These are phyloP conservation scores for Barbus barbus DNA, from an alignment of 2,113 vertebrate genomes.

Conservation along the genomic window DNA sequence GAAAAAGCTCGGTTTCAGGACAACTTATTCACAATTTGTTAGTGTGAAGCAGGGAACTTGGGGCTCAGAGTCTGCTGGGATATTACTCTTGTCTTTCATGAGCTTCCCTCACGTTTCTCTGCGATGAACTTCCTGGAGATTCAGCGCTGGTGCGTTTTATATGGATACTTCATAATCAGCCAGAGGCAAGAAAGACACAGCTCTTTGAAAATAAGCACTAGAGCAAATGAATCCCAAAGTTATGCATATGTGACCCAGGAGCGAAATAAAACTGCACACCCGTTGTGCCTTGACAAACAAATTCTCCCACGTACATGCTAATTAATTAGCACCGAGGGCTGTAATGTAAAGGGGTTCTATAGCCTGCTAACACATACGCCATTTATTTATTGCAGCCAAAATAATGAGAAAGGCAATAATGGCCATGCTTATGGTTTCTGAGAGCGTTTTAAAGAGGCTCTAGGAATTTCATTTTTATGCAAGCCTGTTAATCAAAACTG, in stretches of 20 bases:
- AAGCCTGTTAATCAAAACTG: slow-evolving; percentile 17
- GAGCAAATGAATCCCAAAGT: not conserved
- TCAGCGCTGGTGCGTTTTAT: slow-evolving; percentile 21
- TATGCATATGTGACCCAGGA: slow-evolving; percentile 19
- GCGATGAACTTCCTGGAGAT: slow-evolving; percentile 52
- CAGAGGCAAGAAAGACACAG: not conserved
- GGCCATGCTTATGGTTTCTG: not conserved
- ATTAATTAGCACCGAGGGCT: slow-evolving; percentile 65
- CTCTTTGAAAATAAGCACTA: slow-evolving; percentile 18
- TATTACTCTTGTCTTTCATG: slow-evolving; percentile 40
- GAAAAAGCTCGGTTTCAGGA: slow-evolving; percentile 8
- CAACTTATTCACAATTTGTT: slow-evolving; percentile 34
- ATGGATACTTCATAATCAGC: slow-evolving; percentile 24
- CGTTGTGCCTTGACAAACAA: slow-evolving; percentile 46
- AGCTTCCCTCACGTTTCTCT: not conserved
- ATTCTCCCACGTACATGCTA: slow-evolving; percentile 56
- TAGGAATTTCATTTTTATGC: slow-evolving; percentile 50
- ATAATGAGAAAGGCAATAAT: slow-evolving; percentile 39
- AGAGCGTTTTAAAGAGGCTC: slow-evolving; percentile 18
- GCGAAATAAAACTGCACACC: not conserved
- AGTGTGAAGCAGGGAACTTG: slow-evolving; percentile 9
- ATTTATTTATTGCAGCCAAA: slow-evolving; percentile 63
- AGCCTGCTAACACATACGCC: slow-evolving; percentile 56
- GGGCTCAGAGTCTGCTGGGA: slow-evolving; percentile 29
- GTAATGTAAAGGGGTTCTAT: slow-evolving; percentile 43